A percentile compares a stretch with the other conserved stretches of the same genome.
Evolutionary conservation across 2,888 invertebrate species (phyloP).

Genomic region (Netelia fuscicornis): DNA sequence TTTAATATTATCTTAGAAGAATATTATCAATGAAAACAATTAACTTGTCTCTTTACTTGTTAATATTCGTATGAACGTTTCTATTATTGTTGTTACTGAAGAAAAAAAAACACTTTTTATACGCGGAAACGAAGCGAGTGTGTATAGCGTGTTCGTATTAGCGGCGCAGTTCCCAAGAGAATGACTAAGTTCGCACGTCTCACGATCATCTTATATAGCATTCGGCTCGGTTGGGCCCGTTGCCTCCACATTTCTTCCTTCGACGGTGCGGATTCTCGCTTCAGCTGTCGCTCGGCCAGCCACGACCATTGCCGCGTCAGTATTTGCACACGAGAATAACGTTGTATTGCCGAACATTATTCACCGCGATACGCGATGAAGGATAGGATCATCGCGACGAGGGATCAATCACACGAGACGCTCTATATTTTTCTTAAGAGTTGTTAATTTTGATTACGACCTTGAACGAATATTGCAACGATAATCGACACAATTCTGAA

Average conservation of each 20-base stretch:
- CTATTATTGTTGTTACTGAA: slow-evolving; percentile 31
- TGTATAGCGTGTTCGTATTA: slow-evolving; percentile 64
- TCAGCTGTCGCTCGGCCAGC: slow-evolving; percentile 46
- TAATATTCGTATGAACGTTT: slow-evolving; percentile 19
- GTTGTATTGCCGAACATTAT: background rate
- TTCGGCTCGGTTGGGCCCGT: slow-evolving; percentile 70
- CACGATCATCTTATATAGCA: slow-evolving; percentile 81
- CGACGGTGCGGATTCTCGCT: slow-evolving; percentile 56
- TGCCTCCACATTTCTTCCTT: slow-evolving; percentile 70
- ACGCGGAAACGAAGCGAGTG: slow-evolving; percentile 54
- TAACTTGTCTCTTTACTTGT: slow-evolving; percentile 9
- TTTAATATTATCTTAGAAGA: slow-evolving; percentile 8
- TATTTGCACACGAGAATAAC: background rate
- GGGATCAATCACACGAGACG: background rate
- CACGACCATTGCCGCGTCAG: background rate
- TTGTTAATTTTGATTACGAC: background rate
- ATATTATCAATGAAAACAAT: slow-evolving; percentile 33
- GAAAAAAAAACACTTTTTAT: slow-evolving; percentile 48
- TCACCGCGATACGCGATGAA: background rate
- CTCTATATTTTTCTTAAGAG: slow-evolving; percentile 3
- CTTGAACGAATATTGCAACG: slow-evolving; percentile 11
- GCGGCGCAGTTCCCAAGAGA: slow-evolving; percentile 75
- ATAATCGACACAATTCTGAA: background rate
- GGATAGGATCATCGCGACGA: background rate
- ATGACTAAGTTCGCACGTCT: slow-evolving; percentile 78